These are phyloP conservation scores for Nomada ferruginata DNA, from an alignment of 2,888 invertebrate genomes.

Conservation along the genomic window DNA sequence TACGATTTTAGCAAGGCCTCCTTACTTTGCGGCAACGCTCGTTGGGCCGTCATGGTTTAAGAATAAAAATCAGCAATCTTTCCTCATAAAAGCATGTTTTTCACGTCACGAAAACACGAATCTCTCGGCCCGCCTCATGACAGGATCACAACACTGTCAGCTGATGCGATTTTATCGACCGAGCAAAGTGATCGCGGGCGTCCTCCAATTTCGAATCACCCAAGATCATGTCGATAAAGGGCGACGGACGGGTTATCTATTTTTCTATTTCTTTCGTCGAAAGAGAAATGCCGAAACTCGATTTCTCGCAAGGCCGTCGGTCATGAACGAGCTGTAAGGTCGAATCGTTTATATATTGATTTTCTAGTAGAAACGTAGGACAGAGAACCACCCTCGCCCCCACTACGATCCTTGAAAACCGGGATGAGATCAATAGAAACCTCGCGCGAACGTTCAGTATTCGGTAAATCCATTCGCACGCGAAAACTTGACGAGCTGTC, in stretches of 20 bases:
- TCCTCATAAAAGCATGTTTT: neutral
- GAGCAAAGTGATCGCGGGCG: neutral
- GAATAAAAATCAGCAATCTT: neutral
- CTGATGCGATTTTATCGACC: conserved; percentile 46
- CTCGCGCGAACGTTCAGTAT: conserved; percentile 70
- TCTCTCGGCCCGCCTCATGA: neutral
- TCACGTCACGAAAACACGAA: neutral
- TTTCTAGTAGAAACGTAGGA: conserved; percentile 38
- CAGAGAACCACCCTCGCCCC: conserved; percentile 63
- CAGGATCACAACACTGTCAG: conserved; percentile 24
- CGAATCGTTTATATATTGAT: conserved; percentile 58
- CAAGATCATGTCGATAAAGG: neutral
- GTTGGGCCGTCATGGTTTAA: conserved; percentile 83
- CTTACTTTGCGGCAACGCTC: conserved; percentile 94
- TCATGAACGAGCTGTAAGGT: neutral
- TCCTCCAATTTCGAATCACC: neutral
- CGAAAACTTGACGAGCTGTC: conserved; percentile 43
- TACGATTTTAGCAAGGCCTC: conserved; percentile 98
- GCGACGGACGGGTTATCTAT: neutral
- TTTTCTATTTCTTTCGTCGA: no score
- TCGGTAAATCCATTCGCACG: conserved; percentile 61
- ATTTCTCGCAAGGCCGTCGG: neutral
- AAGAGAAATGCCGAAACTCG: neutral
- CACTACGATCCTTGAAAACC: conserved; percentile 69
- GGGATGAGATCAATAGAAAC: conserved; percentile 80